phyloP scores from a whole-genome alignment of 2,113 vertebrate genomes.

The Anolis sagrei region DNA sequence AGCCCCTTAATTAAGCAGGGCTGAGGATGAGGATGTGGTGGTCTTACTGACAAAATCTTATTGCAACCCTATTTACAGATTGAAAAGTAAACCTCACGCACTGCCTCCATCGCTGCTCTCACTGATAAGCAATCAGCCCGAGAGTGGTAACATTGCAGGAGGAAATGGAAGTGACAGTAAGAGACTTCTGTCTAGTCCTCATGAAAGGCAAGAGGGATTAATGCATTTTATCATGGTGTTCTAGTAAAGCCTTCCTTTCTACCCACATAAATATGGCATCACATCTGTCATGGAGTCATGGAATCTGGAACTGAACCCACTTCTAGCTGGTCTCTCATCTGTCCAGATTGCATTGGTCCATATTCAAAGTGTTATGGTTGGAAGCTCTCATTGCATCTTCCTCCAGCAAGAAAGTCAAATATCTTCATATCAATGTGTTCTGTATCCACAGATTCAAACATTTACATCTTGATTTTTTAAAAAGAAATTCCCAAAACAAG shows the following conservation, averaged over 20 bases:
- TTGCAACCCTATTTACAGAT: not conserved
- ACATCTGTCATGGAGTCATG: not conserved
- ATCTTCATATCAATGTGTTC: too few relatives aligned
- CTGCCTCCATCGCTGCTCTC: not conserved
- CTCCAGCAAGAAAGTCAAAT: too few relatives aligned
- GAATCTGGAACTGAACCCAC: not conserved
- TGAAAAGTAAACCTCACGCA: not conserved
- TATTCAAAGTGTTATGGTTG: not conserved
- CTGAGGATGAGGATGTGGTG: not conserved
- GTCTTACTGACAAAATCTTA: conserved; percentile 7
- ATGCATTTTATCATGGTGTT: not conserved
- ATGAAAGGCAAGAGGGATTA: not conserved
- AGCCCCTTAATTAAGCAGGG: not conserved
- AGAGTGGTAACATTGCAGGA: not conserved
- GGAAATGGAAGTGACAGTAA: not conserved
- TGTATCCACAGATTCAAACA: too few relatives aligned
- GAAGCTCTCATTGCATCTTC: too few relatives aligned
- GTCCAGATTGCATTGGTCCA: not conserved
- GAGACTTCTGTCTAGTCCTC: not conserved
- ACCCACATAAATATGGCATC: not conserved
- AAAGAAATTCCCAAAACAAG: too few relatives aligned
- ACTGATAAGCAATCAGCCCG: not conserved
- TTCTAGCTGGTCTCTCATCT: not conserved
- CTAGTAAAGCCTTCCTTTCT: not conserved
- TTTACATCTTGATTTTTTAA: too few relatives aligned